Evolutionary conservation across 1,140 invertebrate species (phyloP).

Genomic region (Paraescarpia echinospica): DNA sequence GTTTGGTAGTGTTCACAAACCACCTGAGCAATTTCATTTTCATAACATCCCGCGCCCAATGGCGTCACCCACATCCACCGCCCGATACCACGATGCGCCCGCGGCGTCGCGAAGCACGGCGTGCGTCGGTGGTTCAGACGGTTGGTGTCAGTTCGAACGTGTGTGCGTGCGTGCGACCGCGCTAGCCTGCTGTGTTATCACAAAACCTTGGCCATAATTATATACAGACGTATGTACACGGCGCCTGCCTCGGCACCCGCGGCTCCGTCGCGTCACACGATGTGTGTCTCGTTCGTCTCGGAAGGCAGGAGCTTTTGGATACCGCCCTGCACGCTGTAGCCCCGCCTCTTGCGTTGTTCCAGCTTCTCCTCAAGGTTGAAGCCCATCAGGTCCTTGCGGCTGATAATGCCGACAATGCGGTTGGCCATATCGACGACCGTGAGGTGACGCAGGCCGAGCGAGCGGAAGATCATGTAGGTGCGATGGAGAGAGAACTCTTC

Average conservation of each 20-base stretch:
- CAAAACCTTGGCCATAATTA: not conserved
- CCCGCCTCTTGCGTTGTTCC: slow-evolving; percentile 18
- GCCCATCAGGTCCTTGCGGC: slow-evolving; percentile 46
- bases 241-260: not conserved
- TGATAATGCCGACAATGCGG: slow-evolving; percentile 45
- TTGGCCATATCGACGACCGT: slow-evolving; percentile 41
- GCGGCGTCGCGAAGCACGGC: not conserved
- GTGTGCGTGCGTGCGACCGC: not conserved
- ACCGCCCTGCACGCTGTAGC: slow-evolving; percentile 27
- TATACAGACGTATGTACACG: not conserved
- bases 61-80: no score
- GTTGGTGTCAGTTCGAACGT: not conserved
- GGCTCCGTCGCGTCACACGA: not conserved
- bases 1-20: not conserved
- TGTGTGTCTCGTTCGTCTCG: slow-evolving; percentile 9
- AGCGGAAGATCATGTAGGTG: slow-evolving; percentile 43
- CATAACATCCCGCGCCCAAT: not conserved
- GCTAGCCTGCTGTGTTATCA: not conserved
- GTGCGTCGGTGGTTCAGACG: not conserved
- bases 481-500: slow-evolving; percentile 44
- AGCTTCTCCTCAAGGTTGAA: slow-evolving; percentile 34
- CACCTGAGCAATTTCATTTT: not conserved
- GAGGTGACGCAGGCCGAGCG: slow-evolving; percentile 46
- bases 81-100: no score
- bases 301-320: slow-evolving; percentile 27